These are phyloP conservation scores for Carcharodon carcharias DNA, from an alignment of 2,797 vertebrate species.

Conservation along the genomic window DNA sequence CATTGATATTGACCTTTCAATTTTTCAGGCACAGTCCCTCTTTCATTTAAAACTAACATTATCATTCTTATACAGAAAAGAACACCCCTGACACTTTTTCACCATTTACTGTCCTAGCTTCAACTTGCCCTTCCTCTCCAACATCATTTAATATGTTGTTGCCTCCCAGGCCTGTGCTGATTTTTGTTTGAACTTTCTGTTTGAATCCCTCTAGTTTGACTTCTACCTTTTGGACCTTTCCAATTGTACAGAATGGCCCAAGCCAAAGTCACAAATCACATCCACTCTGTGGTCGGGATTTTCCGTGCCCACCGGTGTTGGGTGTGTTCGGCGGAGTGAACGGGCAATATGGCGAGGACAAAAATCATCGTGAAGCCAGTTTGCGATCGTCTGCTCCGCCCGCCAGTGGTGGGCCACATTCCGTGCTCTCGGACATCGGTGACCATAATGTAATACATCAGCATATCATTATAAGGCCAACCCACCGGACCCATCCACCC, in stretches of 20 bases:
- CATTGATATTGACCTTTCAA: background rate
- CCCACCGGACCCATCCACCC: no score
- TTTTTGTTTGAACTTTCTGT: background rate
- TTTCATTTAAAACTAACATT: background rate
- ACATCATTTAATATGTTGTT: background rate
- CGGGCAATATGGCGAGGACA: no score
- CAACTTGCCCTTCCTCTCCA: background rate
- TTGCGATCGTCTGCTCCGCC: no score
- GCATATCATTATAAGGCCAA: no score
- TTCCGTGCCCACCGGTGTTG: no score
- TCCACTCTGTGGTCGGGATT: background rate
- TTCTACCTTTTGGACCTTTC: background rate
- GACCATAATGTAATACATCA: no score
- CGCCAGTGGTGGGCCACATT: no score
- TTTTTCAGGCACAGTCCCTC: background rate
- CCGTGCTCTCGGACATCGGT: no score
- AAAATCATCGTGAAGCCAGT: no score
- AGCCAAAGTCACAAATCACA: background rate
- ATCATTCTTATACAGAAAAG: background rate
- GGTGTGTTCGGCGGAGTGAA: no score
- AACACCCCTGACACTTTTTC: background rate
- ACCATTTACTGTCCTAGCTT: background rate
- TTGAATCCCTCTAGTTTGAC: background rate
- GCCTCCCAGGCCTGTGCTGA: background rate
- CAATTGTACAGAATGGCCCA: background rate